Conservation (phyloP, 2,113 vertebrate genomes). For the Morphnarchus princeps region DNA sequence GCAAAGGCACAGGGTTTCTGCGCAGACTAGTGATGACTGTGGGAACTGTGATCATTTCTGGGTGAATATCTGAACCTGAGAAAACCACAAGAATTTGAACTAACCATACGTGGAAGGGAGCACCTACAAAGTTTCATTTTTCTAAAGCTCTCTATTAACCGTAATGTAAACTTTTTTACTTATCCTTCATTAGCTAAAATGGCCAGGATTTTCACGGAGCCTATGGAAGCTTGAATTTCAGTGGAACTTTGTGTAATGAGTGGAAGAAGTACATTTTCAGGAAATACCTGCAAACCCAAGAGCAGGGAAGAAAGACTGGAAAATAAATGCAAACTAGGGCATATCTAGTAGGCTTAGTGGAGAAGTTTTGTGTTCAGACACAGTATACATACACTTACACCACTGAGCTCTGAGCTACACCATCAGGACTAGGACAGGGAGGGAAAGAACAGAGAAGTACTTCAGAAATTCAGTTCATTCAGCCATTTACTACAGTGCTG, state of each 20-base stretch:
- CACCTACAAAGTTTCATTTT: neutral
- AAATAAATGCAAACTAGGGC: neutral
- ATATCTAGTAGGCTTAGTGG: neutral
- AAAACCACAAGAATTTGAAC: neutral
- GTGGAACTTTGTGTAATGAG: neutral
- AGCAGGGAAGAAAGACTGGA: neutral
- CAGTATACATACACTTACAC: neutral
- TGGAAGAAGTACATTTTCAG: neutral
- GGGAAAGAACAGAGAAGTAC: neutral
- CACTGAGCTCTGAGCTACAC: neutral
- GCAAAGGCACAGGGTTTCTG: neutral
- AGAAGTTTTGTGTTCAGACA: neutral
- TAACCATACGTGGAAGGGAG: rapidly evolving
- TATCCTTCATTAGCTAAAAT: neutral
- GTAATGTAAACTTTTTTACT: neutral
- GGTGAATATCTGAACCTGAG: neutral
- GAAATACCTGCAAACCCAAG: neutral
- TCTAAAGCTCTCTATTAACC: neutral
- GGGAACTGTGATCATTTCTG: neutral
- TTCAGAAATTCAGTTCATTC: neutral
- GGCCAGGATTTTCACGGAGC: neutral
- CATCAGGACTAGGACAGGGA: neutral
- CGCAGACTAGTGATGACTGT: no score
- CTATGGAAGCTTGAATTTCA: neutral
- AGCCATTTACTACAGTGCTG: no score